A percentile compares a stretch with the other conserved stretches of the same genome.
Evolutionary conservation across 2,113 vertebrate species (phyloP).

Genomic region (Pelusios castaneus): DNA sequence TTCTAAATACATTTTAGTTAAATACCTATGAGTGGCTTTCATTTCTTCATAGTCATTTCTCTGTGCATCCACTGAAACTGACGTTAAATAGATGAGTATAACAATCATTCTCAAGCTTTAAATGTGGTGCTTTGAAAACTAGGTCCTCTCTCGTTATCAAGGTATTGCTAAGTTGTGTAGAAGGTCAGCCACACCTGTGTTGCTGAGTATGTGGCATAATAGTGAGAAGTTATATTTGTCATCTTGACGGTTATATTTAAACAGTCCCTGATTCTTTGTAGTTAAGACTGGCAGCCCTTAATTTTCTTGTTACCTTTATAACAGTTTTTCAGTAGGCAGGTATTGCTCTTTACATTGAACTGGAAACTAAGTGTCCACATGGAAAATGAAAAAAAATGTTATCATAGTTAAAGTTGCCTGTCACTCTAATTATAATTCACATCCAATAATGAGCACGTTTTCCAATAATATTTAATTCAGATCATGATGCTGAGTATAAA

Average conservation of each 20-base stretch:
- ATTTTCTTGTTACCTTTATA: slow-evolving; percentile 59
- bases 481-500: slow-evolving; percentile 74
- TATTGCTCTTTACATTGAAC: slow-evolving; percentile 57
- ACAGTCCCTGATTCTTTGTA: slow-evolving; percentile 21
- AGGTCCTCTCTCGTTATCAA: slow-evolving; percentile 8
- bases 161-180: not conserved
- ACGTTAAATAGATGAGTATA: not conserved
- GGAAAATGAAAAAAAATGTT: slow-evolving; percentile 44
- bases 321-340: slow-evolving; percentile 44
- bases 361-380: slow-evolving; percentile 64
- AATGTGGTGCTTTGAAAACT: slow-evolving; percentile 28
- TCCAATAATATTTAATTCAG: slow-evolving; percentile 80
- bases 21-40: not conserved
- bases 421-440: slow-evolving; percentile 76
- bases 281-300: slow-evolving; percentile 35
- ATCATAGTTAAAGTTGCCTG: slow-evolving; percentile 62
- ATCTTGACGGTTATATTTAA: slow-evolving; percentile 53
- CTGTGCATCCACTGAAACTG: not conserved
- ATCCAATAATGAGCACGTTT: slow-evolving; percentile 76
- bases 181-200: not conserved
- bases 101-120: not conserved
- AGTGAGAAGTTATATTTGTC: not conserved
- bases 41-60: not conserved
- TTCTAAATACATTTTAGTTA: not conserved
- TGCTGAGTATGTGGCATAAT: not conserved